phyloP scores from a whole-genome alignment of 2,888 invertebrate species.

The Sminthurinus aureus region DNA sequence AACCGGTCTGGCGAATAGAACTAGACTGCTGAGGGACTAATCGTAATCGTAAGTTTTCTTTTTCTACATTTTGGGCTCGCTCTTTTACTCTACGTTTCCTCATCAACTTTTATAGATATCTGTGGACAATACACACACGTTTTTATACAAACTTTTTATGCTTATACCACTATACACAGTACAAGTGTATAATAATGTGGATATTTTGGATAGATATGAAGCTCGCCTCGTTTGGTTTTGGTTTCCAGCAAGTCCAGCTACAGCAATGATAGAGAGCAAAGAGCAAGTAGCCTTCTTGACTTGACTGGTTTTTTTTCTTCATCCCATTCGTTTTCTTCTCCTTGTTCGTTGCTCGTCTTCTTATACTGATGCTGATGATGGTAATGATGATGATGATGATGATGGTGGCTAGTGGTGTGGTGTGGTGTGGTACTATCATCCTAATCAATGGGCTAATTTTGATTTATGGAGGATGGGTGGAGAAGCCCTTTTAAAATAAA shows the following conservation, averaged over 20 bases:
- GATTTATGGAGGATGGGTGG: constrained; percentile 25
- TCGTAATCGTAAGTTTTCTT: constrained; percentile 1
- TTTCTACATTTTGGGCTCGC: neutral
- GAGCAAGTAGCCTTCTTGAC: neutral
- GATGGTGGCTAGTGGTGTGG: neutral
- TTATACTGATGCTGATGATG: neutral
- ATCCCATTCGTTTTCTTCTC: neutral
- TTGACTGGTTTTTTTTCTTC: constrained; percentile 5
- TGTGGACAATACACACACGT: no score
- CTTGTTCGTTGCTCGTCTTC: neutral
- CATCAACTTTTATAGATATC: no score
- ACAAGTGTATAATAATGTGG: no score
- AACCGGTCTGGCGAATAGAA: constrained; percentile 6
- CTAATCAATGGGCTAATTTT: constrained; percentile 35
- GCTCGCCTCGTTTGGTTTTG: no score
- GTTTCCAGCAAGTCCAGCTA: neutral
- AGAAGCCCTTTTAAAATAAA: constrained; percentile 29
- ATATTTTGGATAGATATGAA: no score
- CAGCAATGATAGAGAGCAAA: neutral
- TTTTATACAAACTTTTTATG: no score
- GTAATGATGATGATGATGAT: neutral
- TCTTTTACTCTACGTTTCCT: neutral
- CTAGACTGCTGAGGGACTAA: constrained; percentile 1
- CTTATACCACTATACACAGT: no score
- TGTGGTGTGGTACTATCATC: constrained; percentile 18